Evolutionary conservation across 2,888 invertebrate species (phyloP).

Genomic region (Cheilosia pagana): DNA sequence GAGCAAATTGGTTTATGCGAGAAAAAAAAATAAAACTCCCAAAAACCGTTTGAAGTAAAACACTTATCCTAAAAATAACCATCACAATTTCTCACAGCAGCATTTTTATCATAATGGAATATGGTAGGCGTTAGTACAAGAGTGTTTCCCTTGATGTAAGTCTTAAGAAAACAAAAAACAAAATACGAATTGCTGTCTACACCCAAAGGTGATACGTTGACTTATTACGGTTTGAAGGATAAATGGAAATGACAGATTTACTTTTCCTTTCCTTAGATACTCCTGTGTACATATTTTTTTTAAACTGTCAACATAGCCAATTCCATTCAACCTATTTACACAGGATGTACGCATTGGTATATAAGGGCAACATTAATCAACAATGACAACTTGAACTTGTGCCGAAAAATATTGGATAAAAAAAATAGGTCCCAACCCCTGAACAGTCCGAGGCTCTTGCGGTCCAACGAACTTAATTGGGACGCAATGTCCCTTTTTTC

Average conservation of each 20-base stretch:
- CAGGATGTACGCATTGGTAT: background rate
- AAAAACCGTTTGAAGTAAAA: constrained; percentile 23
- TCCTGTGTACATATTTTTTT: background rate
- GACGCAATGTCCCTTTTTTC: constrained; percentile 6
- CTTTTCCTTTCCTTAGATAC: background rate
- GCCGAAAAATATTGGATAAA: constrained; percentile 7
- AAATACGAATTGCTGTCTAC: too few relatives aligned
- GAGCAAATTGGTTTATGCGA: constrained; percentile 24
- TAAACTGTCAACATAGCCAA: background rate
- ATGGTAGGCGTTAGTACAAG: background rate
- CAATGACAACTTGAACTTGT: constrained; percentile 19
- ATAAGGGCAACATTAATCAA: constrained; percentile 20
- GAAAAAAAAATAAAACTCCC: background rate
- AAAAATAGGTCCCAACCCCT: background rate
- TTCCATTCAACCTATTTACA: constrained; percentile 20
- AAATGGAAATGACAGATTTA: background rate
- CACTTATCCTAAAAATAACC: constrained; percentile 23
- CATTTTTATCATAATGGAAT: background rate
- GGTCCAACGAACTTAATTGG: constrained; percentile 39
- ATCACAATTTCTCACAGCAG: background rate
- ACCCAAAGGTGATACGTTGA: too few relatives aligned
- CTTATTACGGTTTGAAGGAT: too few relatives aligned
- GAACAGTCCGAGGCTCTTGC: constrained; percentile 11
- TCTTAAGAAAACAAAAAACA: background rate
- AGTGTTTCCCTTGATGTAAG: background rate